phyloP scores from a whole-genome alignment of 2,888 invertebrate species.

The Oegoconia quadripuncta region DNA sequence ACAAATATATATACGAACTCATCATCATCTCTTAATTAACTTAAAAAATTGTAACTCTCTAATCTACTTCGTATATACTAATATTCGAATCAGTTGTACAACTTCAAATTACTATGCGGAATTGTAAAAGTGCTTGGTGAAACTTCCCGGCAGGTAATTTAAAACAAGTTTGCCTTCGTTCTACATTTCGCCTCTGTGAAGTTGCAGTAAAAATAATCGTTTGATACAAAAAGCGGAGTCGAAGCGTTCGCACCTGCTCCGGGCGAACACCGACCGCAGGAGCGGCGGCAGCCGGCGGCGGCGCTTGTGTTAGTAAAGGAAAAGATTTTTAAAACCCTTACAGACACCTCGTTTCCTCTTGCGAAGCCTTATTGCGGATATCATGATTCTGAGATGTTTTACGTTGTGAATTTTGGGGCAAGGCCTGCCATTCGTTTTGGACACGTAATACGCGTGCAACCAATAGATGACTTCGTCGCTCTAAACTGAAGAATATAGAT shows the following conservation, averaged over 20 bases:
- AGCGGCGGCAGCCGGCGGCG: conserved; percentile 24
- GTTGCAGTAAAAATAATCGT: conserved; percentile 30
- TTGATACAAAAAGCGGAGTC: conserved; percentile 40
- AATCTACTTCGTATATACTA: neutral
- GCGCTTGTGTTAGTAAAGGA: conserved; percentile 17
- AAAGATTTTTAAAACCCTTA: conserved; percentile 21
- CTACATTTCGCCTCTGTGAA: conserved; percentile 22
- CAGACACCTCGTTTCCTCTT: conserved; percentile 23
- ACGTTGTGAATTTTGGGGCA: neutral
- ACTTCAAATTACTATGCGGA: neutral
- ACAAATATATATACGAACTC: too few species aligned
- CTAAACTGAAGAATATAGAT: too few species aligned
- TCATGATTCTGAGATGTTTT: conserved; percentile 13
- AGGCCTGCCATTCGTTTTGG: too few species aligned
- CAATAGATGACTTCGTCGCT: too few species aligned
- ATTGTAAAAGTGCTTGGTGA: conserved; percentile 3
- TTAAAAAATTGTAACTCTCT: too few species aligned
- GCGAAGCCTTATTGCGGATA: conserved; percentile 32
- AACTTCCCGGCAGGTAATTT: conserved; percentile 24
- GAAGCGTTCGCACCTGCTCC: conserved; percentile 43
- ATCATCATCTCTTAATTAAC: too few species aligned
- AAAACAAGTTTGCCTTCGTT: conserved; percentile 29
- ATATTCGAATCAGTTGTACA: too few species aligned
- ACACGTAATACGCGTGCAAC: too few species aligned
- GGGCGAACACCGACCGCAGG: conserved; percentile 16